Conservation (phyloP, 2,888 invertebrate genomes). For the Lasioglossum marginatum region DNA sequence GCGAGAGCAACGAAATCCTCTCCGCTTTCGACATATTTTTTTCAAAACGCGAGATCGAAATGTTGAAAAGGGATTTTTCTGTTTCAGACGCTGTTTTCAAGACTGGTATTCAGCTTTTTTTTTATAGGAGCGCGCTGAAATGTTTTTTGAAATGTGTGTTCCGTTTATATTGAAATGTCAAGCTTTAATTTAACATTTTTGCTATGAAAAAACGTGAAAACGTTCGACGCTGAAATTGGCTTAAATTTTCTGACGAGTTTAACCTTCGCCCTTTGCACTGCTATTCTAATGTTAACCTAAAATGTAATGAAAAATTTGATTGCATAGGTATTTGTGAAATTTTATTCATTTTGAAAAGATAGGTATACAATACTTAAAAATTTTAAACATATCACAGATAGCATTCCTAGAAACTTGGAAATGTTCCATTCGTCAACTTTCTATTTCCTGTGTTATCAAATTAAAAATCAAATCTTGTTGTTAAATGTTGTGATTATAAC, state of each 20-base stretch:
- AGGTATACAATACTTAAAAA: no score
- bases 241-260: neutral
- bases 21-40: slow-evolving; percentile 3
- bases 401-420: no score
- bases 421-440: no score
- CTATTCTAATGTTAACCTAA: no score
- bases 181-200: neutral
- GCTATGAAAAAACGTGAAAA: neutral
- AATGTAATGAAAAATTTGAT: no score
- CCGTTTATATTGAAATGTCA: neutral
- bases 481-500: neutral
- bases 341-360: no score
- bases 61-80: neutral
- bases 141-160: neutral
- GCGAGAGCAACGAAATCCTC: neutral
- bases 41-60: neutral
- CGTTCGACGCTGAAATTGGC: neutral
- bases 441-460: no score
- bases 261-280: neutral
- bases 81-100: neutral
- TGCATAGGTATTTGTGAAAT: no score
- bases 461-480: neutral
- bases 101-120: neutral
- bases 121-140: neutral
- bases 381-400: no score